These are phyloP conservation scores for Hypercompe scribonia DNA, from an alignment of 2,888 invertebrate species.

Conservation along the genomic window DNA sequence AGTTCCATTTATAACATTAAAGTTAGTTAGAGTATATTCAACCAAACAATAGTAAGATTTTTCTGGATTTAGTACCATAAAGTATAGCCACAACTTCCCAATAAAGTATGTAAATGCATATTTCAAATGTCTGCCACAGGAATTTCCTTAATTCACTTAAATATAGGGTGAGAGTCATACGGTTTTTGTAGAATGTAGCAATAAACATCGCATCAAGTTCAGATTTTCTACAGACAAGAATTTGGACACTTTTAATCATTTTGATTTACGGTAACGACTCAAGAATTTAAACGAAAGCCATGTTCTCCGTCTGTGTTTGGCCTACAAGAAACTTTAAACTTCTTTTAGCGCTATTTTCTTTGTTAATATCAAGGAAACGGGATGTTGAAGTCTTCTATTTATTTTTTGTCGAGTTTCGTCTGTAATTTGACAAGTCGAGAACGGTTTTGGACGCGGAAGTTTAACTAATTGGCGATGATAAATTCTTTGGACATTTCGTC, in stretches of 20 bases:
- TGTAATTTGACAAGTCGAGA: slow-evolving; percentile 61
- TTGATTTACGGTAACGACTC: slow-evolving; percentile 33
- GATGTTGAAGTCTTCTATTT: slow-evolving; percentile 46
- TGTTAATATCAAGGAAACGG: slow-evolving; percentile 55
- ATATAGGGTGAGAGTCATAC: background rate
- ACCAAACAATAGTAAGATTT: no score
- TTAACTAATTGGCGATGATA: slow-evolving; percentile 74
- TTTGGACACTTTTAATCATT: slow-evolving; percentile 27
- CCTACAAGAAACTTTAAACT: slow-evolving; percentile 29
- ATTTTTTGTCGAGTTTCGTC: slow-evolving; percentile 56
- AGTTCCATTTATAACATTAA: no score
- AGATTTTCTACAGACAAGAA: background rate
- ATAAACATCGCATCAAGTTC: background rate
- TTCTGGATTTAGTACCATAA: background rate
- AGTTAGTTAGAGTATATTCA: no score
- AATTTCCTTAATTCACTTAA: background rate
- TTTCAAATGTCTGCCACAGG: background rate
- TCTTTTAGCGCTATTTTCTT: slow-evolving; percentile 40
- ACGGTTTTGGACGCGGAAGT: slow-evolving; percentile 73
- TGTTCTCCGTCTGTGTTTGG: slow-evolving; percentile 41
- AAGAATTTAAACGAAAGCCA: slow-evolving; percentile 37
- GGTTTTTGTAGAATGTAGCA: background rate
- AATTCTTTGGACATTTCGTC: slow-evolving; percentile 65
- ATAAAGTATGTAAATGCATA: background rate
- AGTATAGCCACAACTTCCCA: background rate